Percentiles rank a stretch among this genome's conserved stretches.
Conservation (phyloP, 2,888 invertebrate genomes). For the Agriopis marginaria region DNA sequence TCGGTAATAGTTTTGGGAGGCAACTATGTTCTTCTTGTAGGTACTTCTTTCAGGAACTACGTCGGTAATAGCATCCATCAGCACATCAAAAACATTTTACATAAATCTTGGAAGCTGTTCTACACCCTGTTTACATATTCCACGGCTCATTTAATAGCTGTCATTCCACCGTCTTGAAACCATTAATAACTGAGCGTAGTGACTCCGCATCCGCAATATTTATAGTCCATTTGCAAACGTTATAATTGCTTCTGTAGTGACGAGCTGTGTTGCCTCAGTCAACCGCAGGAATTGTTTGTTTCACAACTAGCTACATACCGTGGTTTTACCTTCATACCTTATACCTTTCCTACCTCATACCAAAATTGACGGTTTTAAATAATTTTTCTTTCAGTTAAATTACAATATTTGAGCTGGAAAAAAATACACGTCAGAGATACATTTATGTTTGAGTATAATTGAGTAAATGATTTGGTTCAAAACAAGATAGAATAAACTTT, state of each 20-base stretch:
- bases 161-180: constrained; percentile 20
- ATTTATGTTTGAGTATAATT: no score
- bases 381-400: no score
- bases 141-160: constrained; percentile 27
- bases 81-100: constrained; percentile 19
- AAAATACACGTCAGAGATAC: no score
- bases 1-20: constrained; percentile 9
- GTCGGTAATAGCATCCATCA: constrained; percentile 3
- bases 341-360: no score
- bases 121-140: constrained; percentile 26
- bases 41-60: not conserved
- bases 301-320: not conserved
- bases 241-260: constrained; percentile 57
- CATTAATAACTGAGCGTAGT: constrained; percentile 43
- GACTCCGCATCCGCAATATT: constrained; percentile 54
- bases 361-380: no score
- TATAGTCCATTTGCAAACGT: constrained; percentile 65
- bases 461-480: no score
- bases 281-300: not conserved
- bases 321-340: no score
- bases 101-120: constrained; percentile 27
- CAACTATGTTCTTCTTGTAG: no score
- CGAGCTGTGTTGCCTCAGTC: not conserved
- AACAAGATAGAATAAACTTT: no score
- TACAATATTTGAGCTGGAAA: no score